A percentile compares a stretch with the other conserved stretches of the same genome.
Conservation (phyloP, 2,888 invertebrate species). For the Drosophila subquinaria region DNA sequence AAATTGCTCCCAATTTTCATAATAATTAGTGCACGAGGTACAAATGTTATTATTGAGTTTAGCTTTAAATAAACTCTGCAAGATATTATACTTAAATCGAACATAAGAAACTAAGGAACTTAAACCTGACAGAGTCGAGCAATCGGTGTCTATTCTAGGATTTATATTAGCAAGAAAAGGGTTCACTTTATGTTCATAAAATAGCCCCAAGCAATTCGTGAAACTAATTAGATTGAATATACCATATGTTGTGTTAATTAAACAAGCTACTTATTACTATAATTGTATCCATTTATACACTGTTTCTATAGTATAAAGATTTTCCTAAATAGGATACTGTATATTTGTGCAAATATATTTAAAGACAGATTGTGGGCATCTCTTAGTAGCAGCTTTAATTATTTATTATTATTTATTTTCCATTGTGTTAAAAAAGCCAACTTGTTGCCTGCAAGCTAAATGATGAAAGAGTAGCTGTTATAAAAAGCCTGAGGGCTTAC, state of each 20-base stretch:
- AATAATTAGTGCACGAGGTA: background rate
- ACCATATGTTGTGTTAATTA: background rate
- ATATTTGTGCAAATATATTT: background rate
- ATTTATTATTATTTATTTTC: background rate
- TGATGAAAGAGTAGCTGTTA: background rate
- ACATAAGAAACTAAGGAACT: too few species aligned
- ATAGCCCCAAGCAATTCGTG: background rate
- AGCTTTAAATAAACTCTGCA: background rate
- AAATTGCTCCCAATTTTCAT: constrained; percentile 9
- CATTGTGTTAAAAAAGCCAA: background rate
- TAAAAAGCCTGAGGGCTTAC: background rate
- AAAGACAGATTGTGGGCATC: background rate
- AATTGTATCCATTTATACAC: background rate
- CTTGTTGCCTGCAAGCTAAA: background rate
- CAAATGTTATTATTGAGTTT: background rate
- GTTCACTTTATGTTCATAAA: background rate
- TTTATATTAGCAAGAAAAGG: background rate
- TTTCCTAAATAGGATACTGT: background rate
- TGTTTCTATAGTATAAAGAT: background rate
- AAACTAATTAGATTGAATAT: background rate
- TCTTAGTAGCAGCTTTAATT: background rate
- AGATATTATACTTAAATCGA: background rate
- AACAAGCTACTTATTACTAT: background rate
- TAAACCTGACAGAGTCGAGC: background rate
- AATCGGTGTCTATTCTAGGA: background rate